Base-by-base conservation (phyloP, 2,888 invertebrate species). In the Gortyna flavago region DNA sequence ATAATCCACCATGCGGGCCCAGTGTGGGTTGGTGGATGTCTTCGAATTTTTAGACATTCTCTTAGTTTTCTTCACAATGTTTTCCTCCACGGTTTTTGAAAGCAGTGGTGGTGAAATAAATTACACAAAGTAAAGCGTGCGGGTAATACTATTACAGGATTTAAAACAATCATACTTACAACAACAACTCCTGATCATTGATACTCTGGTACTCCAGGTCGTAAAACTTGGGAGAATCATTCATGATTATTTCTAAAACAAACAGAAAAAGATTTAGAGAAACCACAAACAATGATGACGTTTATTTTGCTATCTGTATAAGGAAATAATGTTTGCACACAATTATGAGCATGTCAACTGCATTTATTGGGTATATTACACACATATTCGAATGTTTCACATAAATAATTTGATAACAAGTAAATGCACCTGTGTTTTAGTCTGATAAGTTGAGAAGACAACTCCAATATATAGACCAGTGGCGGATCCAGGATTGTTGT, bases 161-260 rank as follows among this genome's bases (percentile, higher is more conserved):
- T 21, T 21, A 44, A 54, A 54, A 44, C 32, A 65, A 7, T 11
- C 35, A 71, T 73, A 85, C 83, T 57, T 74, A 83, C 83, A 83
- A 44, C 32, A 83, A 21, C 51, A 84, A 32, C 4, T 79, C 70
- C 3, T 65, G 38, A 0, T 77, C 85, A 16, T 48, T 9, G 7
- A 85, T 61, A 18, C n/a, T 38, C 16, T 16, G 62, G 61, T 74
- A 85, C 5, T 72, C 85, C 21, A 79, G 59, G 8, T 68, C 64
- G 5, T 62, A 83, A 77, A 62, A 62, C 65, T 85, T 81, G 0
- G 62, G 48, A 13, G 71, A 68, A 35, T 76, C 77, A 68, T 74
- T 81, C 83, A 83, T 85, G 65, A 77, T 85, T 71, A 68, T 71
- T 38, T 71, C 83, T 83, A 64, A n/a, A 85, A 83, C 67, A 85